Evolutionary conservation across 2,113 vertebrate genomes (phyloP), one percentile per base, ranked within the genome.

Genomic region (Megaleporinus macrocephalus): DNA sequence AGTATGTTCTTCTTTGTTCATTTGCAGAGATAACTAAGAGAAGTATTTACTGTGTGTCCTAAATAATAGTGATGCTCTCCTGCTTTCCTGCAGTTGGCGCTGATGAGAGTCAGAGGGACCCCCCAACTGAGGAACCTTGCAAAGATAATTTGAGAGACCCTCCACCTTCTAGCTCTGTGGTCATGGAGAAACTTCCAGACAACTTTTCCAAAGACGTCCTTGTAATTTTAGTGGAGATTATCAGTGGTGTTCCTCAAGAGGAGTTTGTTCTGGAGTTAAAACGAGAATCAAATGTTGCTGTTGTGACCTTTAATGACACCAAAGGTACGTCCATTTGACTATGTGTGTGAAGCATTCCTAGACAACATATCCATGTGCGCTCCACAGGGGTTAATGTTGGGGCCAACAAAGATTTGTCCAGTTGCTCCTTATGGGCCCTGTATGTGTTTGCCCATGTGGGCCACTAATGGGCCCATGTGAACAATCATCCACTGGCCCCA

Each of bases 241-340:
- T 95, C 78, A 92, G 88, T 0, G 83, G 83, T 15, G 41, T 94
- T 55, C 82, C 90, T 0, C 92, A 94, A 65, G 84, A 79, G 0
- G 66, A 90, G 47, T 96, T 94, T 89, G 87, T 77, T 53, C 11
- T 97, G 89, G 97, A 98, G 93, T 72, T 93, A 66, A 93, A 97
- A 51, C 87, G 63, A 26, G 95, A 97, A 86, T 83, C 81, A 26
- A 1, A 0, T 41, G 81, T 80, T 24, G 95, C 94, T 4, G 94
- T 94, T 14, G 81, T 97, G 78, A 91, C 89, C 74, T 97, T 97
- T 83, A 88, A 41, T 72, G 89, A 66, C n/a, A 49, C 70, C 5
- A 71, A 16, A 75, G 96, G 97, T 98, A 90, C 90, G 92, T 51
- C 49, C n/a, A n/a, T n/a, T n/a, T n/a, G n/a, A n/a, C n/a, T n/a